These are phyloP conservation scores for Pogona vitticeps DNA, from an alignment of 2,113 vertebrate genomes.

Conservation along the genomic window DNA sequence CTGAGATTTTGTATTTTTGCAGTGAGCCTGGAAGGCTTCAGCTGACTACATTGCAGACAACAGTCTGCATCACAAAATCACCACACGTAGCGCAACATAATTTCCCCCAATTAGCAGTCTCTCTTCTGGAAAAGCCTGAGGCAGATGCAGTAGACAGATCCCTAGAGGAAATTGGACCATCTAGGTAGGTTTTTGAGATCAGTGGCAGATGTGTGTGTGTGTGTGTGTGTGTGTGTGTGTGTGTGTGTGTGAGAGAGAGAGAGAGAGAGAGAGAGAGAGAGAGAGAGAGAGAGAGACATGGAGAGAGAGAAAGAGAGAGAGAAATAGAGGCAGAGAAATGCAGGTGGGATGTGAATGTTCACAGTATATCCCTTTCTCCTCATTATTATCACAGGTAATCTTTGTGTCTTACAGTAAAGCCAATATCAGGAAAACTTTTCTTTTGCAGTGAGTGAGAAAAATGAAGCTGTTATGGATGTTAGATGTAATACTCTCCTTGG, in stretches of 20 bases:
- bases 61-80: constrained; percentile 63
- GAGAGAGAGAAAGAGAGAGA: constrained; percentile 8
- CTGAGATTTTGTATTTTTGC: not conserved
- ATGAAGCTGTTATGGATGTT: constrained; percentile 27
- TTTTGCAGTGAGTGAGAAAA: constrained; percentile 45
- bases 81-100: constrained; percentile 52
- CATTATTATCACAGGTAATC: constrained; percentile 22
- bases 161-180: constrained; percentile 50
- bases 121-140: constrained; percentile 66
- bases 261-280: constrained; percentile 11
- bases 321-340: constrained; percentile 7
- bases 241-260: not conserved
- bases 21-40: constrained; percentile 42
- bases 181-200: constrained; percentile 60
- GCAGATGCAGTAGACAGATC: constrained; percentile 60
- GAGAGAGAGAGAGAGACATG: constrained; percentile 27
- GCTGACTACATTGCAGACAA: not conserved
- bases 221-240: not conserved
- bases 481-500: constrained; percentile 28
- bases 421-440: constrained; percentile 20
- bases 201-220: constrained; percentile 38
- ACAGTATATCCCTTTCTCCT: constrained; percentile 32
- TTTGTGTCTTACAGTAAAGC: not conserved
- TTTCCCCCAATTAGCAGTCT: constrained; percentile 63
- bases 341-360: constrained; percentile 24